Evolutionary conservation across 2,113 vertebrate genomes (phyloP).

Genomic region (Chroicocephalus ridibundus): DNA sequence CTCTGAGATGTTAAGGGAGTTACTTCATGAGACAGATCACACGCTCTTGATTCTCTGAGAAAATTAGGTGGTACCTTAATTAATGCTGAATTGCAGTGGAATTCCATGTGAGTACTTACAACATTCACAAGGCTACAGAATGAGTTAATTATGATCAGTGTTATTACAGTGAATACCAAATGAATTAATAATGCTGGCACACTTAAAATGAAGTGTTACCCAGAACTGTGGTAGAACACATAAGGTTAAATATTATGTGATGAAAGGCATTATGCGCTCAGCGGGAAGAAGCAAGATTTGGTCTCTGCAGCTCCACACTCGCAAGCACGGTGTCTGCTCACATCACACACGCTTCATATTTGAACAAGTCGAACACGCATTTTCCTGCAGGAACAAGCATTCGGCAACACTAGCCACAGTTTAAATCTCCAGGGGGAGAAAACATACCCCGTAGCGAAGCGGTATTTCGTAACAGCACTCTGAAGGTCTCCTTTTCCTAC

Average conservation of each 20-base stretch:
- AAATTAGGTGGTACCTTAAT: conserved; percentile 71
- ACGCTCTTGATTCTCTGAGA: conserved; percentile 34
- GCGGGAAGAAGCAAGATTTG: conserved; percentile 39
- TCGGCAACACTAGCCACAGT: not conserved
- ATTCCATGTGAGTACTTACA: conserved; percentile 64
- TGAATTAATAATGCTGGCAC: conserved; percentile 71
- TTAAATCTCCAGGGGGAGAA: not conserved
- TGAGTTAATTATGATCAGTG: conserved; percentile 72
- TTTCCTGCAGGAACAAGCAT: not conserved
- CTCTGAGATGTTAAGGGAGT: conserved; percentile 36
- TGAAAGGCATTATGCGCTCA: conserved; percentile 48
- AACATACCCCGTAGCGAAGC: not conserved
- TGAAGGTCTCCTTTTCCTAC: not conserved
- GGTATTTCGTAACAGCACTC: not conserved
- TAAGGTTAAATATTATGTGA: conserved; percentile 59
- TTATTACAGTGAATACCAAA: conserved; percentile 70
- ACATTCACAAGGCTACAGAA: conserved; percentile 62
- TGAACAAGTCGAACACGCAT: not conserved
- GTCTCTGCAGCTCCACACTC: not conserved
- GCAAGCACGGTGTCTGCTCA: not conserved
- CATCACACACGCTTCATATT: not conserved
- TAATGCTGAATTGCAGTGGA: conserved; percentile 65
- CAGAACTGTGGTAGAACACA: conserved; percentile 34
- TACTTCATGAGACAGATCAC: conserved; percentile 18
- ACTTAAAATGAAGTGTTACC: conserved; percentile 65